These are phyloP conservation scores for Phragmatobia fuliginosa DNA, from an alignment of 2,888 invertebrate genomes.

Conservation along the genomic window DNA sequence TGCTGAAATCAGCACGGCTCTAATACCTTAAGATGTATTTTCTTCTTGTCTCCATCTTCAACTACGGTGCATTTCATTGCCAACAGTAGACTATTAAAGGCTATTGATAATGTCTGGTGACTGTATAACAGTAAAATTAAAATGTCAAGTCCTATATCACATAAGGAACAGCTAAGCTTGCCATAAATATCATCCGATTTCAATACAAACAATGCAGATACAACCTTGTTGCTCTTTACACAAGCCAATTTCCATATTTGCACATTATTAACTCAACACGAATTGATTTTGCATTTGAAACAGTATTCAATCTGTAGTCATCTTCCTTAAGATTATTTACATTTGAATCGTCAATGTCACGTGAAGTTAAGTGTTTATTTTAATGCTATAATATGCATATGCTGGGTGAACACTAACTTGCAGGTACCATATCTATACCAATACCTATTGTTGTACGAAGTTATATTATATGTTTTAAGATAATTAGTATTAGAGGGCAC, in stretches of 20 bases:
- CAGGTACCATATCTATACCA: not conserved
- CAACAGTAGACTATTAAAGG: too few relatives aligned
- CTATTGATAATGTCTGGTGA: too few relatives aligned
- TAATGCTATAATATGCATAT: constrained; percentile 24
- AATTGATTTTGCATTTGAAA: constrained; percentile 58
- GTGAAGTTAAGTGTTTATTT: constrained; percentile 35
- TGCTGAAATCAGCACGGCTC: too few relatives aligned
- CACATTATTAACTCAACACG: constrained; percentile 45
- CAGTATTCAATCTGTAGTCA: constrained; percentile 33
- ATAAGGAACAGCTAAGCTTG: constrained; percentile 1
- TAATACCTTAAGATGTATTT: too few relatives aligned
- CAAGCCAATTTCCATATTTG: constrained; percentile 26
- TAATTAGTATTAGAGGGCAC: not conserved
- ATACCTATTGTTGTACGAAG: not conserved
- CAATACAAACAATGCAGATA: not conserved
- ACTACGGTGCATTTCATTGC: too few relatives aligned
- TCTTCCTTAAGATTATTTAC: constrained; percentile 47
- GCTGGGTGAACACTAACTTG: not conserved
- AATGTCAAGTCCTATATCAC: not conserved
- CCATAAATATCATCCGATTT: constrained; percentile 1
- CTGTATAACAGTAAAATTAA: not conserved
- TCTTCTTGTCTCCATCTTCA: too few relatives aligned
- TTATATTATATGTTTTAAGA: not conserved
- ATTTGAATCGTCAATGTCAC: constrained; percentile 45
- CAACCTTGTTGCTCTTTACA: constrained; percentile 36